Conservation (phyloP, 2,888 invertebrate species). For the Cecidostiba fungosa region DNA sequence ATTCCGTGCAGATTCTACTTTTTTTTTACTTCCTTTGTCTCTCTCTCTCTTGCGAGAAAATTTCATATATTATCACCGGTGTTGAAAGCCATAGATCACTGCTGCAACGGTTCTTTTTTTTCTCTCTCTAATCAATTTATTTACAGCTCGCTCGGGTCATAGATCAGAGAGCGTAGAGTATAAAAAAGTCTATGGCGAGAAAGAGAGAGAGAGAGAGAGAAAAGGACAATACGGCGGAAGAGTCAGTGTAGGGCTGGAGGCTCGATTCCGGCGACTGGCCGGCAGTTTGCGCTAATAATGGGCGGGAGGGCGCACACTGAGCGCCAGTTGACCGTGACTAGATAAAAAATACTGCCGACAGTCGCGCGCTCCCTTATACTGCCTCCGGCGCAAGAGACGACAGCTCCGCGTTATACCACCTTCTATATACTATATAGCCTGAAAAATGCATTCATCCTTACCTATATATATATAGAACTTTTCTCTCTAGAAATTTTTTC, state of each 20-base stretch:
- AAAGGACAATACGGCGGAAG: slow-evolving; percentile 52
- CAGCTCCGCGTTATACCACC: slow-evolving; percentile 28
- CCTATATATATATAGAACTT: no score
- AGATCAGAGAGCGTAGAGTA: not conserved
- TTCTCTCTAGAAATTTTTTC: not conserved
- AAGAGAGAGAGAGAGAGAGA: not conserved
- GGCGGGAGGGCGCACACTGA: slow-evolving; percentile 76
- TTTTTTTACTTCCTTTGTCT: not conserved
- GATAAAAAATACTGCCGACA: slow-evolving; percentile 80
- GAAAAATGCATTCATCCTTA: no score
- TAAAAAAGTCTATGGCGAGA: not conserved
- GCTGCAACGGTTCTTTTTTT: not conserved
- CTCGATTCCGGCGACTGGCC: slow-evolving; percentile 67
- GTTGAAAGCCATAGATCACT: not conserved
- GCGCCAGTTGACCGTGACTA: slow-evolving; percentile 80
- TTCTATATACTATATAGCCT: slow-evolving; percentile 45
- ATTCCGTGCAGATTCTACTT: slow-evolving; percentile 17
- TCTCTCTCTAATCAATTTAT: slow-evolving; percentile 7
- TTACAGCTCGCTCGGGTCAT: not conserved
- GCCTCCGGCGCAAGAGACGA: not conserved
- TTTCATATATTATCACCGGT: not conserved
- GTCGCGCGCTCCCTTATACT: slow-evolving; percentile 64
- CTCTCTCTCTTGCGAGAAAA: not conserved
- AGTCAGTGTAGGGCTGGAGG: slow-evolving; percentile 14
- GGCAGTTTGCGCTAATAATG: slow-evolving; percentile 78